Evolutionary conservation across 1,140 invertebrate genomes (phyloP).

Genomic region (Conopomorpha cramerella): DNA sequence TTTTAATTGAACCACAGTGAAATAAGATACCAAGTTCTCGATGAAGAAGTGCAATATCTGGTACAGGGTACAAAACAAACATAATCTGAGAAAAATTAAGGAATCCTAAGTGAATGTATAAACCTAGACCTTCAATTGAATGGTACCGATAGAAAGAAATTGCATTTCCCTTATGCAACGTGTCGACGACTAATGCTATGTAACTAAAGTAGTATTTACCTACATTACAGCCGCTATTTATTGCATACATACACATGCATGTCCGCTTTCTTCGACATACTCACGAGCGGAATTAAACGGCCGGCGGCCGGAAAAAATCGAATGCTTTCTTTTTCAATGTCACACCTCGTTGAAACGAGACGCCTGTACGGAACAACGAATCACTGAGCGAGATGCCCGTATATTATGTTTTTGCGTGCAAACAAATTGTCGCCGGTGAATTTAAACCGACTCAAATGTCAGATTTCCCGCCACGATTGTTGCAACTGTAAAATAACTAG

Average conservation of each 20-base stretch:
- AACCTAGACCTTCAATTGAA: too few species aligned
- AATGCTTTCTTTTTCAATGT: conserved; percentile 59
- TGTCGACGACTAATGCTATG: conserved; percentile 36
- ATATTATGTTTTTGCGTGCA: conserved; percentile 35
- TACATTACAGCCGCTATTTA: conserved; percentile 49
- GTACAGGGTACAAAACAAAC: too few species aligned
- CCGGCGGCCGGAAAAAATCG: conserved; percentile 30
- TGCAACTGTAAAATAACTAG: too few species aligned
- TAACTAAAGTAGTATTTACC: conserved; percentile 40
- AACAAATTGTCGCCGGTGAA: conserved; percentile 17
- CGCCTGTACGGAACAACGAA: too few species aligned
- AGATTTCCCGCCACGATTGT: conserved; percentile 29
- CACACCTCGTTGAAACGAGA: too few species aligned
- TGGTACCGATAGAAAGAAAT: too few species aligned
- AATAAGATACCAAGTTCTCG: too few species aligned
- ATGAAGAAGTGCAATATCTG: too few species aligned
- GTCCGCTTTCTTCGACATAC: conserved; percentile 56
- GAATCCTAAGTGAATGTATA: too few species aligned
- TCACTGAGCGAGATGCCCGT: conserved; percentile 23
- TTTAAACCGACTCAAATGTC: conserved; percentile 26
- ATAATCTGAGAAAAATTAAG: too few species aligned
- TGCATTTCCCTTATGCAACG: conserved; percentile 55
- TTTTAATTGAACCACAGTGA: too few species aligned
- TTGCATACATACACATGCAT: conserved; percentile 54
- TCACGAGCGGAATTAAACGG: conserved; percentile 41